A percentile compares a stretch with the other conserved stretches of the same genome.
These are phyloP conservation scores for Penaeus chinensis DNA, from an alignment of 1,140 invertebrate species.

Conservation along the genomic window DNA sequence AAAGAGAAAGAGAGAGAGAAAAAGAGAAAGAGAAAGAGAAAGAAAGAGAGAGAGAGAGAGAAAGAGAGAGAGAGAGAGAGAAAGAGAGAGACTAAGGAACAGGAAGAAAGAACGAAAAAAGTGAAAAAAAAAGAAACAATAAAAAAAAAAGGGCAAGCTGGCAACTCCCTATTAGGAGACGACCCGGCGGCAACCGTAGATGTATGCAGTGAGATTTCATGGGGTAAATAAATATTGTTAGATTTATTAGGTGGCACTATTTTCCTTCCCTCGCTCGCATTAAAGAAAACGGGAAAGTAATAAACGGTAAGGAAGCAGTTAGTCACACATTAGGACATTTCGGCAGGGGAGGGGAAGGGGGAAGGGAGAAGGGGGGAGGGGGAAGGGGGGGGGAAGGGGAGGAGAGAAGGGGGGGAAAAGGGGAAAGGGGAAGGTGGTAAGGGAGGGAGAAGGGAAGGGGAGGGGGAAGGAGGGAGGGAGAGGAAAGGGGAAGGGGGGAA, in stretches of 20 bases:
- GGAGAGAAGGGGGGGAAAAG: neutral
- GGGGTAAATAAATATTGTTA: slow-evolving; percentile 48
- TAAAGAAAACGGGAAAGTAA: neutral
- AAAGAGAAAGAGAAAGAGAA: too few species aligned
- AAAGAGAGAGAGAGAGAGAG: too few species aligned
- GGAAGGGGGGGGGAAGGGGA: neutral
- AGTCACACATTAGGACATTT: neutral
- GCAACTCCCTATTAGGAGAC: neutral
- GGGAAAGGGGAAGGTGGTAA: neutral
- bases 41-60: too few species aligned
- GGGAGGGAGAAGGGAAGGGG: neutral
- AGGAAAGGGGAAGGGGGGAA: neutral
- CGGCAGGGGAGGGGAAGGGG: neutral
- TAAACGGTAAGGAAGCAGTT: neutral
- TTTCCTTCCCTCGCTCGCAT: neutral
- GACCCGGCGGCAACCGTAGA: neutral
- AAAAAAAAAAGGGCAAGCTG: too few species aligned
- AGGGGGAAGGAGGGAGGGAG: neutral
- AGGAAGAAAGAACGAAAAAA: too few species aligned
- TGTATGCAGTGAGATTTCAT: slow-evolving; percentile 46
- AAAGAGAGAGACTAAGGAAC: too few species aligned
- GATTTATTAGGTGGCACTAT: slow-evolving; percentile 20
- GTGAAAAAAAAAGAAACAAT: too few species aligned
- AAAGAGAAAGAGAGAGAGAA: too few species aligned
- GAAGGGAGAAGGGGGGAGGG: neutral